phyloP scores from a whole-genome alignment of 2,113 vertebrate genomes.

The Montifringilla adamsi region DNA sequence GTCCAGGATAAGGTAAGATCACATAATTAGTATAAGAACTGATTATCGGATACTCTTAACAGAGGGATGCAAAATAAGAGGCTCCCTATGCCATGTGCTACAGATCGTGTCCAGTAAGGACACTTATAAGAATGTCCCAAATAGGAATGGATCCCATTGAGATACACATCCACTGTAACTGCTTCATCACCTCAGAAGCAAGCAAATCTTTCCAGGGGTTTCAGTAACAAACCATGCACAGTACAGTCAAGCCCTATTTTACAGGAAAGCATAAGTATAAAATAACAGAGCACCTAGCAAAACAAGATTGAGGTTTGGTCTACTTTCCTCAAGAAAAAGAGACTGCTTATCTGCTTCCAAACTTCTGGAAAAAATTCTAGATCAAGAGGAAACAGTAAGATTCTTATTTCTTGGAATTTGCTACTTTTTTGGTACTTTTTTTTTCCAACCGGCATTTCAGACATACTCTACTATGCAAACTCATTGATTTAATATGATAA shows the following conservation, averaged over 20 bases:
- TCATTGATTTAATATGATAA: neutral
- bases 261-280: neutral
- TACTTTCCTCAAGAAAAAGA: neutral
- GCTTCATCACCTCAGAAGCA: neutral
- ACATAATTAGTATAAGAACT: neutral
- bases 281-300: neutral
- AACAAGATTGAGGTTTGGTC: neutral
- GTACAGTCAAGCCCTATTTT: neutral
- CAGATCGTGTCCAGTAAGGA: neutral
- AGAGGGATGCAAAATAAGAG: neutral
- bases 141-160: neutral
- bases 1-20: neutral
- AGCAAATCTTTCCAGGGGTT: neutral
- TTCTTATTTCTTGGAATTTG: neutral
- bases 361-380: neutral
- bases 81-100: neutral
- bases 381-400: neutral
- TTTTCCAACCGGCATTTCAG: neutral
- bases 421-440: neutral
- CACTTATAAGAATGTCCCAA: neutral
- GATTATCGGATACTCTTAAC: neutral
- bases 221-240: neutral
- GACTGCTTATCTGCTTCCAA: neutral
- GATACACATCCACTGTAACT: accelerated
- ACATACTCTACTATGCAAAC: neutral